A percentile compares a stretch with the other conserved stretches of the same genome.
These are phyloP conservation scores for Salvelinus namaycush DNA, from an alignment of 2,113 vertebrate genomes.

Conservation along the genomic window DNA sequence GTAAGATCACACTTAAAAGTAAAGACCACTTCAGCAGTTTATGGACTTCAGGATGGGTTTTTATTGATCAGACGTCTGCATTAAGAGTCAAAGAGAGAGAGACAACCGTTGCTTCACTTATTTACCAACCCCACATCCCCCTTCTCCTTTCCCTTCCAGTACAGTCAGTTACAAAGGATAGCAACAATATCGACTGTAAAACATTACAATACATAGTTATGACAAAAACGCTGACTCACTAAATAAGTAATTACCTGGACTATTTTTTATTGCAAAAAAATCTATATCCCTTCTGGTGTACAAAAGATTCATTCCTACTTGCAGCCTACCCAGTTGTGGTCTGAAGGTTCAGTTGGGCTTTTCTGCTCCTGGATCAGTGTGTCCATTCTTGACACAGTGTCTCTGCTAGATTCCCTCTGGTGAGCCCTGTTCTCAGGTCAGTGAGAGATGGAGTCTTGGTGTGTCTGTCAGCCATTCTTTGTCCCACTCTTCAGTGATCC, in stretches of 20 bases:
- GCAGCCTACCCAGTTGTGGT: too few relatives aligned
- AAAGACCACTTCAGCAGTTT: conserved; percentile 67
- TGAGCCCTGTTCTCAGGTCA: background rate
- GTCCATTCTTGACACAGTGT: background rate
- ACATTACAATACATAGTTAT: background rate
- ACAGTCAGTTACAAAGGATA: background rate
- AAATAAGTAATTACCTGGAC: background rate
- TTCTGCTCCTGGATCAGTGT: too few relatives aligned
- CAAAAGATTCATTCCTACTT: too few relatives aligned
- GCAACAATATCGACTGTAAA: background rate
- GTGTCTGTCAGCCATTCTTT: background rate
- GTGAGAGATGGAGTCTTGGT: background rate
- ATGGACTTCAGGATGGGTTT: conserved; percentile 61
- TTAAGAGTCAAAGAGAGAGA: conserved; percentile 38
- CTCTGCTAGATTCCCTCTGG: background rate
- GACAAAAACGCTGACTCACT: background rate
- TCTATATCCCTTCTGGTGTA: background rate
- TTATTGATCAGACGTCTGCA: conserved; percentile 70
- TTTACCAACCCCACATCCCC: background rate
- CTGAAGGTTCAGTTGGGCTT: too few relatives aligned
- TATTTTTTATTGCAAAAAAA: background rate
- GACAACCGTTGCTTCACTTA: conserved; percentile 43
- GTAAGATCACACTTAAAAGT: conserved; percentile 35
- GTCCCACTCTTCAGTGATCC: conserved; percentile 15
- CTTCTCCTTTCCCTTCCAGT: background rate